phyloP scores from a whole-genome alignment of 2,797 vertebrate genomes.

The Coranthus polyacanthus region DNA sequence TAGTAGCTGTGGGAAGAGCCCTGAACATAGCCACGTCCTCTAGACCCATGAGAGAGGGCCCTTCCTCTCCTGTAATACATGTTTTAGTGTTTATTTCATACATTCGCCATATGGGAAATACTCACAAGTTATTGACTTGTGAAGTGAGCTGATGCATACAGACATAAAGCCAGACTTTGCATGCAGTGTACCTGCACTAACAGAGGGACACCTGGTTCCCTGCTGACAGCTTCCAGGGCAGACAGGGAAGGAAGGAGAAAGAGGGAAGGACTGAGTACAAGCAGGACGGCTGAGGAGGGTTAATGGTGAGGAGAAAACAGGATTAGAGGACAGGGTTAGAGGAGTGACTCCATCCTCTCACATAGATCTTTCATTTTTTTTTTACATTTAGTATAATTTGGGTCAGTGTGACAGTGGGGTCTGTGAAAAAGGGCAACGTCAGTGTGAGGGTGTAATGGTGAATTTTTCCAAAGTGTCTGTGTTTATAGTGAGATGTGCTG shows the following conservation, averaged over 20 bases:
- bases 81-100: slow-evolving; percentile 15
- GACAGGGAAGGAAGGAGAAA: slow-evolving; percentile 85
- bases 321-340: slow-evolving; percentile 65
- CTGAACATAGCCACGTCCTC: slow-evolving; percentile 95
- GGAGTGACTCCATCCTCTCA: slow-evolving; percentile 40
- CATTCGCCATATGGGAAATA: background rate
- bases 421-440: slow-evolving; percentile 19
- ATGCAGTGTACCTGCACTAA: slow-evolving; percentile 91
- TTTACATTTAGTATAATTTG: slow-evolving; percentile 10
- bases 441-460: slow-evolving; percentile 31
- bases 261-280: slow-evolving; percentile 85
- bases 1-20: slow-evolving; percentile 89
- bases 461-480: too few species aligned
- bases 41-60: slow-evolving; percentile 95
- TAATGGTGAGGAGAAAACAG: slow-evolving; percentile 74
- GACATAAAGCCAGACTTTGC: slow-evolving; percentile 74
- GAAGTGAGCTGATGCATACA: slow-evolving; percentile 53
- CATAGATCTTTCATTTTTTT: too few species aligned
- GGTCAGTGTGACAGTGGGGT: slow-evolving; percentile 25
- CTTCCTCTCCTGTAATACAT: slow-evolving; percentile 90
- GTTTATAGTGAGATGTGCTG: slow-evolving; percentile 23
- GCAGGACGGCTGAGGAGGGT: slow-evolving; percentile 65
- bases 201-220: slow-evolving; percentile 85
- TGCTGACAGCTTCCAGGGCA: slow-evolving; percentile 87
- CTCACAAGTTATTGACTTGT: slow-evolving; percentile 14